phyloP scores from a whole-genome alignment of 2,113 vertebrate genomes.

The Vidua macroura region DNA sequence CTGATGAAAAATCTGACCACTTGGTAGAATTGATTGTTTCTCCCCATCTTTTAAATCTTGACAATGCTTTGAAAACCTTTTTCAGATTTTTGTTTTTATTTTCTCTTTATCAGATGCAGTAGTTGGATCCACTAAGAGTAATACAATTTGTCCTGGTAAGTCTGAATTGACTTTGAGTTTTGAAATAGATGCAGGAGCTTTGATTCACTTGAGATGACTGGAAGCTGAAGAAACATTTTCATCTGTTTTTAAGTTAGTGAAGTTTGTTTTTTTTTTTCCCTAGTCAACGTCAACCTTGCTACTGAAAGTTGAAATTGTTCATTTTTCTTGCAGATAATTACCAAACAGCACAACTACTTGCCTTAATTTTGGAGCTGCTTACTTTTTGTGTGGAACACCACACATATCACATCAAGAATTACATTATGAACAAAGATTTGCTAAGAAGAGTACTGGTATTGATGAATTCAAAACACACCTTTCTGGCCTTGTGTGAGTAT shows the following conservation, averaged over 20 bases:
- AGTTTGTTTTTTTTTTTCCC: not conserved
- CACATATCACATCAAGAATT: constrained; percentile 98
- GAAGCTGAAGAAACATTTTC: not conserved
- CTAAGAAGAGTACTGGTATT: constrained; percentile 93
- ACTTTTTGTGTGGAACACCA: constrained; percentile 98
- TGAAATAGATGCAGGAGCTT: not conserved
- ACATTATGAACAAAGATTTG: constrained; percentile 98
- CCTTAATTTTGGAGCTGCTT: constrained; percentile 94
- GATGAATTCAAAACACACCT: constrained; percentile 98
- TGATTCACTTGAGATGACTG: not conserved
- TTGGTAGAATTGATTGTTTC: not conserved
- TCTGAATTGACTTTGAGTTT: not conserved
- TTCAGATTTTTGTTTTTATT: not conserved
- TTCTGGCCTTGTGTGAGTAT: constrained; percentile 95
- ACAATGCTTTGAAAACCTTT: not conserved
- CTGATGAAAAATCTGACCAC: not conserved
- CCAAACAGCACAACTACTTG: constrained; percentile 95
- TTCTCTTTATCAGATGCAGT: constrained; percentile 79
- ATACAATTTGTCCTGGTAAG: constrained; percentile 92
- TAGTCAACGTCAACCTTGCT: not conserved
- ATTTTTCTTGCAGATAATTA: constrained; percentile 86
- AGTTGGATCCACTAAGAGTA: constrained; percentile 85
- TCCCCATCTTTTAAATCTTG: not conserved
- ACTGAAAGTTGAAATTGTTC: not conserved
- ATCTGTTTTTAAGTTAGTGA: not conserved